These are phyloP conservation scores for Cylloceria caligata DNA, from an alignment of 2,888 invertebrate species.

Conservation along the genomic window DNA sequence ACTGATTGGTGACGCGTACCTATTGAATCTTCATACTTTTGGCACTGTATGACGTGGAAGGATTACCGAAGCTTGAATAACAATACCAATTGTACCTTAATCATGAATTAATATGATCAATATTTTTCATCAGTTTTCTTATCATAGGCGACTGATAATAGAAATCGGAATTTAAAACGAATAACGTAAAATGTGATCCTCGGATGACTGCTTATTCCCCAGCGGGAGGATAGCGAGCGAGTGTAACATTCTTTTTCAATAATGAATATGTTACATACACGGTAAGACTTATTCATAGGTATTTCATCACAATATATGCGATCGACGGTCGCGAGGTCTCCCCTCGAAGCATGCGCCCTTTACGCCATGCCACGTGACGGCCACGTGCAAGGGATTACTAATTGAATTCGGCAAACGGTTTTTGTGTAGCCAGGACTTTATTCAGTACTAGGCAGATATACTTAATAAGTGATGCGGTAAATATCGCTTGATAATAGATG, in stretches of 20 bases:
- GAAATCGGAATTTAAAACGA: too few relatives aligned
- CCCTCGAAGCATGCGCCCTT: constrained; percentile 1
- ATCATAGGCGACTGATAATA: too few relatives aligned
- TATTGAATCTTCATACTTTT: too few relatives aligned
- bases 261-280: not conserved
- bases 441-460: not conserved
- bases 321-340: not conserved
- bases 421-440: not conserved
- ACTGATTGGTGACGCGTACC: too few relatives aligned
- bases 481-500: constrained; percentile 2
- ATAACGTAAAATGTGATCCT: too few relatives aligned
- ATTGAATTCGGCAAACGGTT: constrained; percentile 3
- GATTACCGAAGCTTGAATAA: too few relatives aligned
- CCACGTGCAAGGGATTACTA: constrained; percentile 5
- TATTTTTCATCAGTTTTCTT: too few relatives aligned
- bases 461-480: constrained; percentile 5
- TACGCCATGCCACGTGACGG: not conserved
- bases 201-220: too few relatives aligned
- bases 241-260: not conserved
- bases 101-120: too few relatives aligned
- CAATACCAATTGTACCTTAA: too few relatives aligned
- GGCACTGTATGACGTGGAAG: too few relatives aligned
- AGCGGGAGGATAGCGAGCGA: not conserved
- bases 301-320: not conserved
- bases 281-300: constrained; percentile 1